phyloP scores from a whole-genome alignment of 2,113 vertebrate species.

The Spea multiplicata region DNA sequence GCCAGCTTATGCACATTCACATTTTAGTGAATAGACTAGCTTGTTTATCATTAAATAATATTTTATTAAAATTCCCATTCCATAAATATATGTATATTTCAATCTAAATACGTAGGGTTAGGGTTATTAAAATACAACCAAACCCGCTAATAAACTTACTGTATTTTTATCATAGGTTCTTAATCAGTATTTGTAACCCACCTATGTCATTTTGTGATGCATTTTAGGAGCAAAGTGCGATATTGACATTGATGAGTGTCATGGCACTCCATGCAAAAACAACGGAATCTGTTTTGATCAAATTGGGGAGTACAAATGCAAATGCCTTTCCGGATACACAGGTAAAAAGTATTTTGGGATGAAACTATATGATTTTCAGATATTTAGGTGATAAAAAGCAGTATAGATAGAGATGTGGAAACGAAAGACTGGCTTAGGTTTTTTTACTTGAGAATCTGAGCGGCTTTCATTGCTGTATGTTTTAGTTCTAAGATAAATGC shows the following conservation, averaged over 20 bases:
- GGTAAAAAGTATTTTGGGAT: conserved; percentile 64
- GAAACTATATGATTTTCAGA: not conserved
- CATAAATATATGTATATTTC: not conserved
- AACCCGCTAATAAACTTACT: not conserved
- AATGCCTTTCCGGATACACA: conserved; percentile 83
- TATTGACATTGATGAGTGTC: conserved; percentile 87
- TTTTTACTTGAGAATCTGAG: too few species aligned
- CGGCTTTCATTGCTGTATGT: too few species aligned
- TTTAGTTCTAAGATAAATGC: too few species aligned
- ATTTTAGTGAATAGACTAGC: too few species aligned
- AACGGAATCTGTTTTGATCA: conserved; percentile 81
- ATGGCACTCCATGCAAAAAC: conserved; percentile 83
- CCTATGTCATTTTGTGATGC: conserved; percentile 48
- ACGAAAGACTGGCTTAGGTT: too few species aligned
- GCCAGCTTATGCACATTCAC: too few species aligned
- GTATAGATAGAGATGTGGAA: too few species aligned
- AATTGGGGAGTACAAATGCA: conserved; percentile 80
- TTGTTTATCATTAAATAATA: conserved; percentile 38
- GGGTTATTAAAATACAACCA: not conserved
- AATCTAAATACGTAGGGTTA: not conserved
- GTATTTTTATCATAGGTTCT: not conserved
- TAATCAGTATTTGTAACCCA: not conserved
- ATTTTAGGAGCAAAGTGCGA: conserved; percentile 91
- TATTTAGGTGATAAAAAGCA: too few species aligned
- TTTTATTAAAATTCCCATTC: conserved; percentile 13